These are phyloP conservation scores for Mormyrus lacerda DNA, from an alignment of 2,113 vertebrate genomes.

Conservation along the genomic window DNA sequence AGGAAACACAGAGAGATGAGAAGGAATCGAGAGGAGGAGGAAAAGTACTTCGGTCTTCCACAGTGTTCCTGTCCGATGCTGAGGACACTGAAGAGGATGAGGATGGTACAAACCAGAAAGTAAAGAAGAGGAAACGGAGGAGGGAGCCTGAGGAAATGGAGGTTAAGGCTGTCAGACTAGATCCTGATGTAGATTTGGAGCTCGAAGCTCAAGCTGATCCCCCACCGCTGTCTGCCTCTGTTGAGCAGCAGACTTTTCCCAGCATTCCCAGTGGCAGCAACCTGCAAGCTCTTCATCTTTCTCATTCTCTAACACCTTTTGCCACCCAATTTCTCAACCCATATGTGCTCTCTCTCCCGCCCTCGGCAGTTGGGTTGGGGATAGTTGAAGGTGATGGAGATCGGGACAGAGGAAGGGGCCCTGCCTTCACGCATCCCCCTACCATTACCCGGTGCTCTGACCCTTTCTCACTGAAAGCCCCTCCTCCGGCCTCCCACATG, in stretches of 20 bases:
- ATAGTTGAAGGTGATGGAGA: constrained; percentile 46
- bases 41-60: constrained; percentile 67
- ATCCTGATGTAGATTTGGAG: constrained; percentile 63
- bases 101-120: constrained; percentile 40
- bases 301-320: constrained; percentile 54
- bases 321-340: constrained; percentile 61
- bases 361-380: constrained; percentile 48
- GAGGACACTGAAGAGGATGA: constrained; percentile 68
- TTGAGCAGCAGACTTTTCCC: constrained; percentile 46
- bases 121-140: constrained; percentile 45
- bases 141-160: constrained; percentile 55
- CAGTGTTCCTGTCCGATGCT: constrained; percentile 66
- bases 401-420: constrained; percentile 36
- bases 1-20: constrained; percentile 40
- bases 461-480: constrained; percentile 48
- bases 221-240: constrained; percentile 44
- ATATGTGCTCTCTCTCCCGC: constrained; percentile 60
- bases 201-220: constrained; percentile 66
- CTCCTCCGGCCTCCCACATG: constrained; percentile 47
- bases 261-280: constrained; percentile 26
- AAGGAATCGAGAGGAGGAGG: constrained; percentile 55
- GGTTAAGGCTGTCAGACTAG: constrained; percentile 55
- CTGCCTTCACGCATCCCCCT: constrained; percentile 49
- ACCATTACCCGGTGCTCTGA: constrained; percentile 41
- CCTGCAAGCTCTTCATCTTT: constrained; percentile 57